Conservation (phyloP, 2,113 vertebrate species). For the Bambusicola thoracicus region DNA sequence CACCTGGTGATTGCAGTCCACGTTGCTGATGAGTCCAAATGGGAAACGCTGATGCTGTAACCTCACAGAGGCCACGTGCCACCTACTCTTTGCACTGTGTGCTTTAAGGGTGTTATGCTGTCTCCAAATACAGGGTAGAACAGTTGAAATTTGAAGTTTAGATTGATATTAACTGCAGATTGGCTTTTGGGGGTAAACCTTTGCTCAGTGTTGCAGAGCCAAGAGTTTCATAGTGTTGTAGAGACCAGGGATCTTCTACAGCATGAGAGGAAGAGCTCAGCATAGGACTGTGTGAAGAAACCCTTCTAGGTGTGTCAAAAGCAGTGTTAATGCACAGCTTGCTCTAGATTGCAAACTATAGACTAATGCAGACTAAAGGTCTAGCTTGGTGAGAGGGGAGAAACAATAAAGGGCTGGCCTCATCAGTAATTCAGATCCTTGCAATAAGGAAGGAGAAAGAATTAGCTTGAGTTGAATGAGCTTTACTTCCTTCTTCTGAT, state of each 20-base stretch:
- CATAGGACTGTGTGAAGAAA: background rate
- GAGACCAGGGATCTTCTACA: background rate
- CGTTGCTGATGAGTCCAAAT: rapidly evolving
- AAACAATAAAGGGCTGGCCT: too few species aligned
- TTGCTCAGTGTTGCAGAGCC: background rate
- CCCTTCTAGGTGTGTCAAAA: background rate
- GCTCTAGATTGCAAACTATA: background rate
- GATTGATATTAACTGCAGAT: background rate
- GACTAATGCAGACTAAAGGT: background rate
- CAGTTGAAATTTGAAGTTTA: background rate
- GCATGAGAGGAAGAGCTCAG: rapidly evolving
- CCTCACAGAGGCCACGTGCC: background rate
- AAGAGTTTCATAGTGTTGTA: rapidly evolving
- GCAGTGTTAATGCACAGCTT: background rate
- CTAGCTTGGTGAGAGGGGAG: rapidly evolving
- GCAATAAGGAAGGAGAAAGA: background rate
- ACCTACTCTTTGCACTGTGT: rapidly evolving
- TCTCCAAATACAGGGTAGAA: background rate
- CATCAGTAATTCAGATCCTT: background rate
- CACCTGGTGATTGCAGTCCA: rapidly evolving
- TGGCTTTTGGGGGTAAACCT: background rate
- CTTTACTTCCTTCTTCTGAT: background rate
- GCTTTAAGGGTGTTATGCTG: background rate
- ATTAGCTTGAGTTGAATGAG: rapidly evolving
- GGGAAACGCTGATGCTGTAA: background rate